Percentiles rank a stretch among this genome's conserved stretches.
Evolutionary conservation across 2,797 vertebrate species (phyloP).

Genomic region (Mormyrus proboscirostris): DNA sequence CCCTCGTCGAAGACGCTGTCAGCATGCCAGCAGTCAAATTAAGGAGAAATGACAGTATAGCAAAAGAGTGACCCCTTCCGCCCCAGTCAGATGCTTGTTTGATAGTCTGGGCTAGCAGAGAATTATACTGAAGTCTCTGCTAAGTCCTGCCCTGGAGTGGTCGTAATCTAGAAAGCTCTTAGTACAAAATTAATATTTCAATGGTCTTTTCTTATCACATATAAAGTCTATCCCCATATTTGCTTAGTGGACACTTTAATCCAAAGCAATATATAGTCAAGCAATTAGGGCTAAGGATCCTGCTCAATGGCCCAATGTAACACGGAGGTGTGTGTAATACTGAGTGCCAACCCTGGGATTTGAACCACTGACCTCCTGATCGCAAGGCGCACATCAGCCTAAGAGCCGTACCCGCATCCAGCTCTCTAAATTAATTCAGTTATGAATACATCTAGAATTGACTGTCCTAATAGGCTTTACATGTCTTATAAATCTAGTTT

Average conservation of each 20-base stretch:
- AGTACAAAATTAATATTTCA: neutral
- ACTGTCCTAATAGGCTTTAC: neutral
- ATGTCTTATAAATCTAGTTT: neutral
- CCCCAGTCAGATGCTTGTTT: neutral
- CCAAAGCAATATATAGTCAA: neutral
- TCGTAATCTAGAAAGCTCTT: neutral
- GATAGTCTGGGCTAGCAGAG: neutral
- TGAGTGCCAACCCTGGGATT: neutral
- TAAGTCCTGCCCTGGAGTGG: neutral
- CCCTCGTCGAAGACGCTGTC: neutral
- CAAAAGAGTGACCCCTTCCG: neutral
- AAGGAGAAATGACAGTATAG: constrained; percentile 35
- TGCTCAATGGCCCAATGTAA: neutral
- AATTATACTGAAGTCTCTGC: neutral
- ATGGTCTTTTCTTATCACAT: neutral
- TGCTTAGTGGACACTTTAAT: neutral
- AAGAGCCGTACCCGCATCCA: neutral
- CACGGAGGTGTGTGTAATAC: neutral
- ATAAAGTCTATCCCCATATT: neutral
- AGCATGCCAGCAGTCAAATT: constrained; percentile 26
- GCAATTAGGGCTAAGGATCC: neutral
- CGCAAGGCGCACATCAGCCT: neutral
- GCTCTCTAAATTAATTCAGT: neutral
- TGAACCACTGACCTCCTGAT: neutral
- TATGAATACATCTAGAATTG: neutral